Conservation (phyloP, 2,797 vertebrate species). For the Macropodus opercularis region DNA sequence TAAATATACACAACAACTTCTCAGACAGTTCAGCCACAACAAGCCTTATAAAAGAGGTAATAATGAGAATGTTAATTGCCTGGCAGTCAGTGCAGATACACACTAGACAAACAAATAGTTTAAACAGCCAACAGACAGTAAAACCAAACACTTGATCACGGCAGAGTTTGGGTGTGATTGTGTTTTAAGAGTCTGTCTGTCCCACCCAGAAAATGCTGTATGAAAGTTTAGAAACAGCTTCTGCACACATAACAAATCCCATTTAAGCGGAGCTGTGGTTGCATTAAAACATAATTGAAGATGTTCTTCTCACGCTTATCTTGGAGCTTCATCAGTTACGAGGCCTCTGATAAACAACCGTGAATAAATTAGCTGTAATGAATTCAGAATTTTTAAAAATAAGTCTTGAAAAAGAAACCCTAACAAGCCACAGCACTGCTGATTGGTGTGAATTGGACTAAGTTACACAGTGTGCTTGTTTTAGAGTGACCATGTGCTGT, state of each 20-base stretch:
- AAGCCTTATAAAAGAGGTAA: conserved; percentile 30
- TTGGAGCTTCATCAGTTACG: conserved; percentile 52
- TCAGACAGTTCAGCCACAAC: conserved; percentile 5
- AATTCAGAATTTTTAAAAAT: conserved; percentile 39
- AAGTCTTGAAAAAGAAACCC: conserved; percentile 10
- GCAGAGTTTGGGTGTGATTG: conserved; percentile 44
- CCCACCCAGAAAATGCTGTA: conserved; percentile 53
- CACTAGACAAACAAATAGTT: conserved; percentile 45
- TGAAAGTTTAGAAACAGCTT: conserved; percentile 56
- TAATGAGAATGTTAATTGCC: conserved; percentile 37
- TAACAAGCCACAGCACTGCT: conserved; percentile 28
- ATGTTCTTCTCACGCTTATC: conserved; percentile 51
- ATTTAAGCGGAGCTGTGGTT: conserved; percentile 45
- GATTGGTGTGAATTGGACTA: conserved; percentile 37
- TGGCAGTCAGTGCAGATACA: conserved; percentile 24
- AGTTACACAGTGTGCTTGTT: conserved; percentile 32
- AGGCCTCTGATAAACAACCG: conserved; percentile 42
- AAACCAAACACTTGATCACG: conserved; percentile 58
- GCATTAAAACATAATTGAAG: conserved; percentile 58
- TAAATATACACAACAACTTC: conserved; percentile 17
- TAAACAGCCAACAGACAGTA: conserved; percentile 61
- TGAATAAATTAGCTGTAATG: conserved; percentile 52
- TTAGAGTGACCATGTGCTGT: conserved; percentile 56
- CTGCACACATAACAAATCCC: conserved; percentile 22
- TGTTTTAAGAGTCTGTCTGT: conserved; percentile 45